Base-by-base conservation (phyloP, 2,113 vertebrate species). In the Neogale vison region DNA sequence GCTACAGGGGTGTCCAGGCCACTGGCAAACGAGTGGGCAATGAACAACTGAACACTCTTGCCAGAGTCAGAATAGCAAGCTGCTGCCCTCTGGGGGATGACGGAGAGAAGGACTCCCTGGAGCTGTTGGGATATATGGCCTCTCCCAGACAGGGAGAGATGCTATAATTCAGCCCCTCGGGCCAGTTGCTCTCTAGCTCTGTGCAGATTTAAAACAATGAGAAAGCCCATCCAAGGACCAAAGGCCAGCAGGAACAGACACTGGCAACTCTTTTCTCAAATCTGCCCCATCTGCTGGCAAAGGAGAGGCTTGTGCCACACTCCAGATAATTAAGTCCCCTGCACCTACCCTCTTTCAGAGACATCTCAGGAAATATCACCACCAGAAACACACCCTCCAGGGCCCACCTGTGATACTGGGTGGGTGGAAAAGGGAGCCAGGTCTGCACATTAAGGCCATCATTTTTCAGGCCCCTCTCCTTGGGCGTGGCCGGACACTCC, bases 351-450 rank as follows among this genome's bases (percentile, higher is more conserved):
- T 88, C 59, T 82, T 84, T 67, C 36, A 89, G 45, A 57, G n/a
- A 55, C 26, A 59, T 80, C 47, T 92, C 63, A 42, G 74, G 77
- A 90, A 89, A 80, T 71, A 81, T 74, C 57, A 80, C 1, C 5
- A 14, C 15, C n/a, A 74, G n/a, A 80, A 69, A 88, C 36, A 84
- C 13, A 76, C 4, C 45, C 42, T 80, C 26, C n/a, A 86, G 67
- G 34, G 15, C 24, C 34, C 1, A 0, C 36, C 26, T 47, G 15
- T 18, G 20, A 7, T 8, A 47, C 6, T 13, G 4, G 6, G 39
- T 34, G 15, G 69, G 47, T 3, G 8, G 39, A 59, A 94, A 15
- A 34, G 6, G 11, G 29, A 18, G 6, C 50, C 13, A 20, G 6
- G 29, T 12, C 26, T 1, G 15, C 4, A 7, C 1, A 6, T 45